These are phyloP conservation scores for Melanerpes aurifrons DNA, from an alignment of 2,113 vertebrate genomes.

Conservation along the genomic window DNA sequence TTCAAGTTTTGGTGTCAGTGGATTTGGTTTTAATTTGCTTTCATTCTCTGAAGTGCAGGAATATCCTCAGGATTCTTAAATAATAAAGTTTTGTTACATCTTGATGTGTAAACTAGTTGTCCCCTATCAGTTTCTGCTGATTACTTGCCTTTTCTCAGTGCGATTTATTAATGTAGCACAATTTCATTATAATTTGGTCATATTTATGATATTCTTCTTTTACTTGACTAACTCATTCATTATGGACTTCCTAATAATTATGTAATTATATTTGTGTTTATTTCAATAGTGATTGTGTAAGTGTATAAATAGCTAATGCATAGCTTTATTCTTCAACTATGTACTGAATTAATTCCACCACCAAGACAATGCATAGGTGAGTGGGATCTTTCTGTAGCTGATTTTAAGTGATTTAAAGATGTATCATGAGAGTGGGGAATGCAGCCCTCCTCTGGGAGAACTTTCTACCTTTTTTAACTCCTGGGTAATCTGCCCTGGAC, in stretches of 20 bases:
- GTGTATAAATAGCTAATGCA: constrained; percentile 26
- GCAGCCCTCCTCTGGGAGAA: constrained; percentile 34
- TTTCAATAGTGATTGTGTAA: constrained; percentile 30
- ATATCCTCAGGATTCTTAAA: background rate
- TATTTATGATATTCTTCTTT: constrained; percentile 18
- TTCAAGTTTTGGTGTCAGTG: background rate
- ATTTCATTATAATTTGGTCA: background rate
- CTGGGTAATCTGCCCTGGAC: constrained; percentile 9
- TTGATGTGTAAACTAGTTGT: background rate
- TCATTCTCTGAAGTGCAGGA: background rate
- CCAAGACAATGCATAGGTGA: background rate
- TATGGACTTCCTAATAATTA: constrained; percentile 23
- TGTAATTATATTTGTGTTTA: background rate
- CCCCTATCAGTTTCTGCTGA: background rate
- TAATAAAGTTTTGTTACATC: background rate
- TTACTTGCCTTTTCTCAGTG: background rate
- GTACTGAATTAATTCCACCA: background rate
- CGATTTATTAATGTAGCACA: background rate
- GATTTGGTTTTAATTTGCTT: background rate
- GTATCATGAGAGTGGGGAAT: background rate
- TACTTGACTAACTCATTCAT: background rate
- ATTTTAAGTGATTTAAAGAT: constrained; percentile 45
- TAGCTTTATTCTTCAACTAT: constrained; percentile 21
- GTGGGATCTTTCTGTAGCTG: background rate
- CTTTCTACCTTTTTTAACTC: background rate